Evolutionary conservation across 2,113 vertebrate species (phyloP), one percentile per base, ranked within the genome.

Genomic region (Cettia cetti): DNA sequence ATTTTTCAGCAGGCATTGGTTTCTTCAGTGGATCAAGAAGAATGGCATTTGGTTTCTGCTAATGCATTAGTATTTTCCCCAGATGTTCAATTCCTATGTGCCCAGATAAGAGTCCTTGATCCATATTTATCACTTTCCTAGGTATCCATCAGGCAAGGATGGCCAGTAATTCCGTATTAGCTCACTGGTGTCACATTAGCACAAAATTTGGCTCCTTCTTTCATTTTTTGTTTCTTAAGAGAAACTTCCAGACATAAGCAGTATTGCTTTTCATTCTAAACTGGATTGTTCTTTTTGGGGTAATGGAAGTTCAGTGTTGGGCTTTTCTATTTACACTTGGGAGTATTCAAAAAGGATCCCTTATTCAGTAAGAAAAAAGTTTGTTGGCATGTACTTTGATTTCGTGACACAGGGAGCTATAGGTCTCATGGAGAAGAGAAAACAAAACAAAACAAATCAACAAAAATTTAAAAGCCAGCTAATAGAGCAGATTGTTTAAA

Each of bases 351-450:
- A 72, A 82, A 42, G 1, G 1, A 5, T 54, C 4, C 2, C 3
- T 66, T 52, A 20, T 0, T 15, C 5, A 3, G 4, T 15, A 45
- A 82, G 27, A 82, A 79, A 68, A 63, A 63, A 56, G 4, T 68
- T 68, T 2, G 4, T 33, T 92, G 20, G 1, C 23, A 27, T 35
- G 14, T 56, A 28, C 9, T 54, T 63, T 61, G 39, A 53, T 47
- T 75, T 37, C 3, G n/a, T 64, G 23, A 28, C 33, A 27, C 3
- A 50, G n/a, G 16, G 16, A 93, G 4, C 1, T 71, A 30, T 4
- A 78, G 2, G 0, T 71, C 2, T 45, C 8, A 11, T 53, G 8
- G 17, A 2, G 15, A 33, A 33, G 26, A 57, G 47, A n/a, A 30
- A 20, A 11, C 31, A 63, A 65, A 37, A 49, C 11, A 11, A 27